These are phyloP conservation scores for Cheilosia vulpina DNA, from an alignment of 2,888 invertebrate genomes.

Conservation along the genomic window DNA sequence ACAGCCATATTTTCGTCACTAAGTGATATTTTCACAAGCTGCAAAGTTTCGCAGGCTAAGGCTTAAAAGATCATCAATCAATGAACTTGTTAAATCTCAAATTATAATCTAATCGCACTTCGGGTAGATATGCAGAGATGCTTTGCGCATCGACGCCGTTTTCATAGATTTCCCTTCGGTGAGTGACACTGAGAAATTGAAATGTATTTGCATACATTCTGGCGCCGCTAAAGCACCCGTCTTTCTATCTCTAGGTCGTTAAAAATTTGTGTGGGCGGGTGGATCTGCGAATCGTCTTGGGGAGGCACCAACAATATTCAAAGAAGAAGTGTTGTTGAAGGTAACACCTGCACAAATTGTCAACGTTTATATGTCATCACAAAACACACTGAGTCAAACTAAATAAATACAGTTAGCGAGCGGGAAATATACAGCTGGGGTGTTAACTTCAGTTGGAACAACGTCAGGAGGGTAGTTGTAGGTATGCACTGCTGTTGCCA, in stretches of 20 bases:
- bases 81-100: constrained; percentile 43
- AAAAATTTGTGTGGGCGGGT: background rate
- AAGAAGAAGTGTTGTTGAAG: constrained; percentile 5
- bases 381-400: constrained; percentile 17
- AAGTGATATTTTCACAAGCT: constrained; percentile 12
- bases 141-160: background rate
- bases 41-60: constrained; percentile 25
- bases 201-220: constrained; percentile 11
- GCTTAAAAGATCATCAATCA: constrained; percentile 44
- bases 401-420: constrained; percentile 39
- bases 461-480: background rate
- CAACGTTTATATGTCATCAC: constrained; percentile 24
- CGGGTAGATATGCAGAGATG: constrained; percentile 3
- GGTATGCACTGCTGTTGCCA: constrained; percentile 28
- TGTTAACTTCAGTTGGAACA: constrained; percentile 8
- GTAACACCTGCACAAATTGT: constrained; percentile 57
- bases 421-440: background rate
- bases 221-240: background rate
- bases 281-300: too few species aligned
- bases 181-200: constrained; percentile 58
- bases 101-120: constrained; percentile 43
- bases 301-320: too few species aligned
- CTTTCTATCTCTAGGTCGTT: constrained; percentile 7
- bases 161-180: constrained; percentile 15
- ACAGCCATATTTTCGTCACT: constrained; percentile 29